A percentile compares a stretch with the other conserved stretches of the same genome.
Conservation (phyloP, 2,797 vertebrate genomes). For the Xyrichtys novacula region DNA sequence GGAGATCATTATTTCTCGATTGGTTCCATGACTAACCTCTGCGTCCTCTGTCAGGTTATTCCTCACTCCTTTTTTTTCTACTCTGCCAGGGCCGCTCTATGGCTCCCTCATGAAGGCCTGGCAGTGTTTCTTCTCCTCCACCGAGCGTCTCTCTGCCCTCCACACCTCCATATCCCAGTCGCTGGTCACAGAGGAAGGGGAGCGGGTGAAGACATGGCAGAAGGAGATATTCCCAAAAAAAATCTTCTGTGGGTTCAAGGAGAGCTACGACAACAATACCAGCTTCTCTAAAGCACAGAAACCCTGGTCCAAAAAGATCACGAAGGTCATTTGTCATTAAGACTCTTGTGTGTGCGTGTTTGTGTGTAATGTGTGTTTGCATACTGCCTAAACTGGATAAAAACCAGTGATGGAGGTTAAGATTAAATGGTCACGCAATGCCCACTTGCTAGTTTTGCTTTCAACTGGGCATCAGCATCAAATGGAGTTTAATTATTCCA, state of each 20-base stretch:
- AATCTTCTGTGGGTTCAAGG: conserved; percentile 80
- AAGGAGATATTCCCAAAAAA: conserved; percentile 87
- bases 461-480: neutral
- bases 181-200: conserved; percentile 74
- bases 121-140: conserved; percentile 81
- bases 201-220: conserved; percentile 79
- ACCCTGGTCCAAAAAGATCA: conserved; percentile 85
- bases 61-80: conserved; percentile 25
- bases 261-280: conserved; percentile 78
- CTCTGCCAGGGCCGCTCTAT: conserved; percentile 78
- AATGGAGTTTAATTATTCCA: too few species aligned
- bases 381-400: neutral
- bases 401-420: neutral
- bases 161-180: conserved; percentile 83
- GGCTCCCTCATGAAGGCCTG: conserved; percentile 82
- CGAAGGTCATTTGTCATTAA: conserved; percentile 62
- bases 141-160: conserved; percentile 79
- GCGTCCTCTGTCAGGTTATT: conserved; percentile 25
- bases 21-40: conserved; percentile 56
- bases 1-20: conserved; percentile 50
- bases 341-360: conserved; percentile 1
- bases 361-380: too few species aligned
- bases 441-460: neutral
- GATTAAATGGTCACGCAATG: neutral
- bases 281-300: conserved; percentile 83